Evolutionary conservation across 2,888 invertebrate species (phyloP).

Genomic region (Zhuqinia jingwanae): DNA sequence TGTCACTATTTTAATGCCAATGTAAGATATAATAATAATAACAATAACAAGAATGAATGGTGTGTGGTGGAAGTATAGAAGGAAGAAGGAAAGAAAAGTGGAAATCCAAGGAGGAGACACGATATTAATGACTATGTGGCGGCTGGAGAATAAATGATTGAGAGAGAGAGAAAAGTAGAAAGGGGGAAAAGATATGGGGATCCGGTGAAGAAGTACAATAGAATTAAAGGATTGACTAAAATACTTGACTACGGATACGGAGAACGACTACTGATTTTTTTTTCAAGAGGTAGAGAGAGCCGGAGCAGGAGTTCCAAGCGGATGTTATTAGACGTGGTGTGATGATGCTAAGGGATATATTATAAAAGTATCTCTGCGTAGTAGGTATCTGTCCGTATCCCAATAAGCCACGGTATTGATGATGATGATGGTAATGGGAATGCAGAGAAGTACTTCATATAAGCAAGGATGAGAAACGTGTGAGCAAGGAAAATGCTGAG

Average conservation of each 20-base stretch:
- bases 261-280: background rate
- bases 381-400: background rate
- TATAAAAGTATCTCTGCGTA: background rate
- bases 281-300: background rate
- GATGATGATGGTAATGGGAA: conserved; percentile 1
- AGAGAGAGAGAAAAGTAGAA: background rate
- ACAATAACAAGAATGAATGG: background rate
- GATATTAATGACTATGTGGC: background rate
- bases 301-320: background rate
- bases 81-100: background rate
- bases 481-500: no score
- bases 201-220: conserved; percentile 22
- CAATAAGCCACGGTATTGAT: background rate
- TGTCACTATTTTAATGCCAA: background rate
- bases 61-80: background rate
- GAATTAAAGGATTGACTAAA: conserved; percentile 39
- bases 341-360: background rate
- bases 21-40: background rate
- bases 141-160: background rate
- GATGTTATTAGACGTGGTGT: background rate
- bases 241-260: background rate
- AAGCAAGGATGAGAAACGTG: no score
- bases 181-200: background rate
- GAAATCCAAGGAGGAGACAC: background rate
- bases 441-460: no score